Base-by-base conservation (phyloP, 2,113 vertebrate genomes). In the Trogon surrucura region DNA sequence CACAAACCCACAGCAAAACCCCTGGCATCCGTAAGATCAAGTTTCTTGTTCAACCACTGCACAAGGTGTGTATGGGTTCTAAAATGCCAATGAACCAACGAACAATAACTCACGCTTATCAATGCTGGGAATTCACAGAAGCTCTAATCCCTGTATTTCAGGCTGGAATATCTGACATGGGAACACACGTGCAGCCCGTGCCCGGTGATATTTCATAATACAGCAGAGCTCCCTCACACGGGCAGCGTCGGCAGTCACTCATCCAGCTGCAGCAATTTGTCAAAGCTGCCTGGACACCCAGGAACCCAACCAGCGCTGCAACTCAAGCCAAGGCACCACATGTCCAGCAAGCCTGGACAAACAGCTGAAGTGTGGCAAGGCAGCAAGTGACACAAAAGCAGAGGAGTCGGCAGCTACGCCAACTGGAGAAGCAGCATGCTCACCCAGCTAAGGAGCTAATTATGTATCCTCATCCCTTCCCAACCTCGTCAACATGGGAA, bases 111-210 rank as follows among this genome's bases (percentile, higher is more conserved):
- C 48, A 61, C 21, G 13, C 19, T 71, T 27, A 71, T 5, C 20
- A 10, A 2, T 29, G 32, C 53, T 69, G 62, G 32, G 75, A 85
- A 82, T 51, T 29, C 67, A 66, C 4, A 69, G 57, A 44, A 65
- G 53, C n/a, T 85, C 70, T 48, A 57, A 9, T 8, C 15, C 34
- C 26, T 23, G 2, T 32, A 22, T 65, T 82, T 65, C 53, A 89
- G 44, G 44, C 16, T 44, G 73, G 20, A 25, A 25, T 51, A 80
- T 36, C 58, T 5, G 1, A 57, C 19, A 22, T 1, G 0, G 57
- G 22, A 73, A 41, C 3, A 21, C 38, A 23, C 0, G 0, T 32
- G 65, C 32, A 71, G 64, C 19, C 30, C 3, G 0, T 17, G 44
- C 11, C 30, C 27, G 32, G 13, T 29, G 58, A 30, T 13, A 22